A percentile compares a stretch with the other conserved stretches of the same genome.
Conservation (phyloP, 1,140 invertebrate genomes). For the Bombus polaris region DNA sequence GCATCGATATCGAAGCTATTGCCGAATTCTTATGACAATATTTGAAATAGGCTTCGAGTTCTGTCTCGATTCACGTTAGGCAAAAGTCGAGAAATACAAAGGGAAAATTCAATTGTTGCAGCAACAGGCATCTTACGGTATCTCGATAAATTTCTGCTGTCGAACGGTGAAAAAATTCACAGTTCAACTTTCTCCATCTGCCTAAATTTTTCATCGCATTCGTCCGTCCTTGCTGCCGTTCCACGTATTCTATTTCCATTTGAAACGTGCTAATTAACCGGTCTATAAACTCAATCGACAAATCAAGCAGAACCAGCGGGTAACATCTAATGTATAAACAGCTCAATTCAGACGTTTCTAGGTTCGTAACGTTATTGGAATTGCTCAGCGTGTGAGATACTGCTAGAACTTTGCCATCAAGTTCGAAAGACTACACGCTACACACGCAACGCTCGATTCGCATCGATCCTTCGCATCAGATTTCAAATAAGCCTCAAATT, state of each 20-base stretch:
- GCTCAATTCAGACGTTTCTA: neutral
- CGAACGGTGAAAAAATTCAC: neutral
- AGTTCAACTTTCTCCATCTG: too few relatives aligned
- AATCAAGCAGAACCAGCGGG: neutral
- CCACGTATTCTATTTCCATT: neutral
- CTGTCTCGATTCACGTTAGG: neutral
- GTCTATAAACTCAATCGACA: neutral
- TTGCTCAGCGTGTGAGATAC: neutral
- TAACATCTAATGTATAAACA: neutral
- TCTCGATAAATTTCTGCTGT: neutral
- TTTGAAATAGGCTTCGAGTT: neutral
- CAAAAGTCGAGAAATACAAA: neutral
- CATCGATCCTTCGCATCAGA: neutral
- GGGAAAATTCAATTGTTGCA: too few relatives aligned
- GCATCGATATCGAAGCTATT: too few relatives aligned
- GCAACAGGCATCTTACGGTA: too few relatives aligned
- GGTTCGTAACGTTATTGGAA: neutral
- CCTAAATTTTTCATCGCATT: too few relatives aligned
- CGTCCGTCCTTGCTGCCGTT: too few relatives aligned
- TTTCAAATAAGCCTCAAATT: slow-evolving; percentile 1
- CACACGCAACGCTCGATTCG: neutral
- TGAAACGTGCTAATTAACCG: neutral
- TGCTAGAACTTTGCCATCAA: neutral
- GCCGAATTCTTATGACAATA: neutral
- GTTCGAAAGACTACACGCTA: neutral